Evolutionary conservation across 2,797 vertebrate genomes (phyloP), one percentile per base, ranked within the genome.

Genomic region (Rhinella marina): DNA sequence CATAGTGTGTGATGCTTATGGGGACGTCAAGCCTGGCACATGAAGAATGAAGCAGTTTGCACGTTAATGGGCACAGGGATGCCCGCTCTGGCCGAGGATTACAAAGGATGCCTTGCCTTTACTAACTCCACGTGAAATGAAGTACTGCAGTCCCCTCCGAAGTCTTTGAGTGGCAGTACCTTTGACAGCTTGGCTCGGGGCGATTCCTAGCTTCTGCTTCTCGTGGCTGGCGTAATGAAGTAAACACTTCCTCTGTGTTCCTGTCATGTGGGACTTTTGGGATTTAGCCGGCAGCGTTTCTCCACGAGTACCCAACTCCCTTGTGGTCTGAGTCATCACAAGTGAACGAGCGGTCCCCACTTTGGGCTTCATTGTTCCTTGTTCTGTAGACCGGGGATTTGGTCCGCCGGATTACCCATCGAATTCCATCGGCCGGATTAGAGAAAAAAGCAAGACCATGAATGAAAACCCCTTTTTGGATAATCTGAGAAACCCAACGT

Each of bases 291-390:
- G 92, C 92, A 88, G 0, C 84, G 73, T 91, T 91, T 89, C 93
- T 92, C 90, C 91, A 91, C 92, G 93, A 93, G 91, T 93, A 90
- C 88, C 91, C 91, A 93, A 94, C 94, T 94, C 91, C 92, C 91
- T 88, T 48, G 90, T 81, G 92, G 76, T 92, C 94, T 94, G 95
- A 95, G 92, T 95, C 94, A 94, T 94, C 91, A 87, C 91, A 84
- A 95, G 93, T 93, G 93, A 94, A 94, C 92, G 92, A 90, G 88
- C 93, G 91, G 82, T 92, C 92, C 41, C 61, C 50, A 87, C 64
- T 73, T 41, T 27, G 10, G 84, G 14, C 48, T 29, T 84, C 48
- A 83, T 86, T 79, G 54, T 86, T 72, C 32, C 57, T 59, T 2
- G 25, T 75, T 81, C 23, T 88, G 82, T 88, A 70, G 59, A 72